A percentile compares a stretch with the other conserved stretches of the same genome.
Conservation (phyloP, 2,797 vertebrate genomes). For the Merluccius polli region DNA sequence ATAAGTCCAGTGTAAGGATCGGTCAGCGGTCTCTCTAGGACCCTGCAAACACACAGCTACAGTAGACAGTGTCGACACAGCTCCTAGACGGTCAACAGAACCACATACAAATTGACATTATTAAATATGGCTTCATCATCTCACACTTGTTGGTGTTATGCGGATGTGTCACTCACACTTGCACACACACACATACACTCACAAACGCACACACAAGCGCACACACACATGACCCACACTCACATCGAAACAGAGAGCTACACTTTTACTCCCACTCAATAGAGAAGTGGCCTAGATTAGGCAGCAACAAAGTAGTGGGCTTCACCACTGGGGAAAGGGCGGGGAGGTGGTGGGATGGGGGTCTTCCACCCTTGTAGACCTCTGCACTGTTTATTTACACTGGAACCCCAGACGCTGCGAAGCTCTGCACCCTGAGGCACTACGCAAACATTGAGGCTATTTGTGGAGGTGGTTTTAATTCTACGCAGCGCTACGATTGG, state of each 20-base stretch:
- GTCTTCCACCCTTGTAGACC: constrained; percentile 68
- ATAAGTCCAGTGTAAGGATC: constrained; percentile 53
- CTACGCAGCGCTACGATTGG: constrained; percentile 69
- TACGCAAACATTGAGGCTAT: constrained; percentile 70
- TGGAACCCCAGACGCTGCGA: constrained; percentile 76
- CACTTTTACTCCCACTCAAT: constrained; percentile 65
- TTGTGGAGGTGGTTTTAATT: constrained; percentile 78
- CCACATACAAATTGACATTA: constrained; percentile 53
- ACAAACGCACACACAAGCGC: constrained; percentile 3
- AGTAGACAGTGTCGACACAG: constrained; percentile 38
- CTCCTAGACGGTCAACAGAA: constrained; percentile 48
- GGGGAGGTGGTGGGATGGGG: constrained; percentile 29
- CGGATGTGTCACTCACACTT: constrained; percentile 20
- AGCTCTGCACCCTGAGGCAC: constrained; percentile 70
- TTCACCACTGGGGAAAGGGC: constrained; percentile 63
- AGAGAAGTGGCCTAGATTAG: constrained; percentile 67
- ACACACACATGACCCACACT: constrained; percentile 19
- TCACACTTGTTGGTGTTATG: constrained; percentile 37
- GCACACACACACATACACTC: constrained; percentile 8
- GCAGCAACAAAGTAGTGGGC: constrained; percentile 74
- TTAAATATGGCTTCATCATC: constrained; percentile 60
- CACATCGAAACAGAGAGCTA: constrained; percentile 51
- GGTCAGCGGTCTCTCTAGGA: constrained; percentile 56
- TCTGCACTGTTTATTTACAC: constrained; percentile 79
- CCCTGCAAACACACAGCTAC: constrained; percentile 52